Conservation (phyloP, 2,113 vertebrate species). For the Tor tambroides region DNA sequence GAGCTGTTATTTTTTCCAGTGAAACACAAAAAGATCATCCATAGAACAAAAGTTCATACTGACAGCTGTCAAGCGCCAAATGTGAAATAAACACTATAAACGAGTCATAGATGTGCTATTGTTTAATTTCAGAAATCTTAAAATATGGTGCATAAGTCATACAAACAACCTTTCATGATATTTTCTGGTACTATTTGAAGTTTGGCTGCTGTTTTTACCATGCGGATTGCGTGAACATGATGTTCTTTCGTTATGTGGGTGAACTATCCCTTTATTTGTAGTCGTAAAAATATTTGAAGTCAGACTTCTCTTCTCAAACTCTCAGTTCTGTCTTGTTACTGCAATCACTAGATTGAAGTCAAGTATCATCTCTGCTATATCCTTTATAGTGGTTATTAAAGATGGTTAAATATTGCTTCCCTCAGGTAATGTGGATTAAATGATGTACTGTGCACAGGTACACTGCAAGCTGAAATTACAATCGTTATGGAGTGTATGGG, state of each 20-base stretch:
- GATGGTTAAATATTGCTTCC: constrained; percentile 62
- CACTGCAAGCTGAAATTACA: constrained; percentile 70
- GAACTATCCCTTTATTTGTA: background rate
- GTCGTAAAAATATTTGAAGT: background rate
- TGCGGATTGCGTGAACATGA: background rate
- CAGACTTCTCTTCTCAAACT: background rate
- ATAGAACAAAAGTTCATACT: background rate
- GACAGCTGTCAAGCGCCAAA: background rate
- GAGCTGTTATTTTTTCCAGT: background rate
- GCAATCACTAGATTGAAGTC: constrained; percentile 49
- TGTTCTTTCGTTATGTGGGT: background rate
- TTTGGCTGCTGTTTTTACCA: background rate
- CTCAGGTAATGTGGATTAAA: constrained; percentile 72
- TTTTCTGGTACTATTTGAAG: background rate
- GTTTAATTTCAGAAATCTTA: background rate
- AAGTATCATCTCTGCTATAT: constrained; percentile 59
- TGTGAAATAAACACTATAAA: background rate
- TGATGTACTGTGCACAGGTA: constrained; percentile 68
- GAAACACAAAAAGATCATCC: background rate
- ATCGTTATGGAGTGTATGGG: constrained; percentile 54
- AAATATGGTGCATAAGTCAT: too few relatives aligned
- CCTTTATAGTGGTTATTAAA: constrained; percentile 67
- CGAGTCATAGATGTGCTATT: background rate
- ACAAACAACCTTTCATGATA: background rate
- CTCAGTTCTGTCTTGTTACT: constrained; percentile 5